Percentiles rank a stretch among this genome's conserved stretches.
Evolutionary conservation across 2,888 invertebrate species (phyloP).

Genomic region (Oscheius myriophilus): DNA sequence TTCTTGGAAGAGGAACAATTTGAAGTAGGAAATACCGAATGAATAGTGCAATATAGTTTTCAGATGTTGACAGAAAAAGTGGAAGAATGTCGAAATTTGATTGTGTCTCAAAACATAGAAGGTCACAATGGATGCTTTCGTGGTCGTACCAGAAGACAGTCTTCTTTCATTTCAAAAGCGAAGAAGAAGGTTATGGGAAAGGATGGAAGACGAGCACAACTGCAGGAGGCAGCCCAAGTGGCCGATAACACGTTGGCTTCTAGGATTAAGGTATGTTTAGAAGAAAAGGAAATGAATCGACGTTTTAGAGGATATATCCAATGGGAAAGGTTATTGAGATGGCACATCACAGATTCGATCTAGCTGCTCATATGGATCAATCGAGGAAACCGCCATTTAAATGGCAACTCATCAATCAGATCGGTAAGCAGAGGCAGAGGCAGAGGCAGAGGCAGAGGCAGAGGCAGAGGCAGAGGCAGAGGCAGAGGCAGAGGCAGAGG

Average conservation of each 20-base stretch:
- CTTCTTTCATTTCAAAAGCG: conserved; percentile 9
- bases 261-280: not conserved
- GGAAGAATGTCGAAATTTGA: conserved; percentile 15
- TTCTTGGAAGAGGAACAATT: conserved; percentile 37
- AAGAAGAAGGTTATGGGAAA: not conserved
- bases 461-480: too few species aligned
- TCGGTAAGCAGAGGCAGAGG: too few species aligned
- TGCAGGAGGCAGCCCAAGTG: conserved; percentile 21
- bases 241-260: conserved; percentile 1
- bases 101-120: not conserved
- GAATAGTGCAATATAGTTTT: not conserved
- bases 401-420: conserved; percentile 88
- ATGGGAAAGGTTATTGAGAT: conserved; percentile 40
- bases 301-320: conserved; percentile 32
- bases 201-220: not conserved
- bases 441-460: too few species aligned
- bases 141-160: not conserved
- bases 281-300: not conserved
- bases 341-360: conserved; percentile 27
- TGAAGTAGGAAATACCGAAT: conserved; percentile 12
- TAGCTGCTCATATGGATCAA: conserved; percentile 25
- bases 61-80: conserved; percentile 16
- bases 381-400: conserved; percentile 77
- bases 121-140: not conserved
- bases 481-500: too few species aligned